Conservation (phyloP, 1,140 invertebrate species). For the Drosophila saltans region DNA sequence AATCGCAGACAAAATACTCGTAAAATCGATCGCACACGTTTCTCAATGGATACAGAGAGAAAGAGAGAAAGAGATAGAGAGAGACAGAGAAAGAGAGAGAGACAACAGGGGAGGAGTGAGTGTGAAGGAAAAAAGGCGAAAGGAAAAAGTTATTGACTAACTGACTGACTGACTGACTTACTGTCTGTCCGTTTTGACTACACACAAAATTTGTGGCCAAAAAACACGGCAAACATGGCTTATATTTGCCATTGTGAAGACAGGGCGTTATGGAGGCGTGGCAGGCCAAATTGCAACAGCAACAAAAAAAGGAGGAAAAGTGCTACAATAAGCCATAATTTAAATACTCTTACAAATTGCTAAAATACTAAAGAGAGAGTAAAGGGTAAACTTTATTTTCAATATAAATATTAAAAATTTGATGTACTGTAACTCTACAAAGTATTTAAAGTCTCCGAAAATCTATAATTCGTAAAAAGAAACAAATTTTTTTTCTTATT, state of each 20-base stretch:
- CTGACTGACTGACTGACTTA: slow-evolving; percentile 40
- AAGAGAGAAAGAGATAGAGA: background rate
- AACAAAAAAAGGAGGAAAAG: background rate
- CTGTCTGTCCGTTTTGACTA: slow-evolving; percentile 39
- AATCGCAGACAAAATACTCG: slow-evolving; percentile 63
- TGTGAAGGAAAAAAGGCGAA: slow-evolving; percentile 8
- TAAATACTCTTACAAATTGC: background rate
- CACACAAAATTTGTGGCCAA: slow-evolving; percentile 52
- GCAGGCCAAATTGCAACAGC: slow-evolving; percentile 25
- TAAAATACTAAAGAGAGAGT: background rate
- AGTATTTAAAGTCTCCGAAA: too few species aligned
- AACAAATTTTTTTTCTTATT: too few species aligned
- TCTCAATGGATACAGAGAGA: background rate
- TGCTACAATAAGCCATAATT: background rate
- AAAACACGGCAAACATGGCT: slow-evolving; percentile 35
- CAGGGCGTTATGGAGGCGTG: slow-evolving; percentile 5
- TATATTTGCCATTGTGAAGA: background rate
- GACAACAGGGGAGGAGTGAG: background rate
- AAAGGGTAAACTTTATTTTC: too few species aligned
- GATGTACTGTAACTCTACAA: too few species aligned
- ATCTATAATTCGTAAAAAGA: too few species aligned
- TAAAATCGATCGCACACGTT: slow-evolving; percentile 60
- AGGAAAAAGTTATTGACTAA: slow-evolving; percentile 38
- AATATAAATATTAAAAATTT: too few species aligned
- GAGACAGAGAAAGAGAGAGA: background rate